Evolutionary conservation across 2,113 vertebrate species (phyloP).

Genomic region (Pardalotus punctatus): DNA sequence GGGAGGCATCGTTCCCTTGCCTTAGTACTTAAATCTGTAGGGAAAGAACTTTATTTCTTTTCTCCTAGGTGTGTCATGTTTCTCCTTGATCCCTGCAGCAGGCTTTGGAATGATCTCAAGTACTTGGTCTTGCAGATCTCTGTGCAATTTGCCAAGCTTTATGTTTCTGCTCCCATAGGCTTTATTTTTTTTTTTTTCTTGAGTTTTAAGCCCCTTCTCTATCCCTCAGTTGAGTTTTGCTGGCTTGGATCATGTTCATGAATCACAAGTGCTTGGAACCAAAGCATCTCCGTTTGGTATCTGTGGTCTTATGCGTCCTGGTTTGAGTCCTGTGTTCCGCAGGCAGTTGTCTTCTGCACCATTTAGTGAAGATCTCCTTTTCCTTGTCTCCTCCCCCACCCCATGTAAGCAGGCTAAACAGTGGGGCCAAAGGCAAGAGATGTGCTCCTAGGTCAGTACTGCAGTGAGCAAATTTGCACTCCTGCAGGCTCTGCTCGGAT

Average conservation of each 20-base stretch:
- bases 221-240: neutral
- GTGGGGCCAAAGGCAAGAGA: neutral
- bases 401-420: neutral
- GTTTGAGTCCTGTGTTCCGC: neutral
- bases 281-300: neutral
- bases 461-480: neutral
- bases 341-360: neutral
- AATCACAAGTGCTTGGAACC: neutral
- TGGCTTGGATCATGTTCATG: neutral
- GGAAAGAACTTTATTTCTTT: neutral
- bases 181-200: neutral
- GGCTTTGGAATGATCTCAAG: neutral
- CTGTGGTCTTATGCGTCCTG: neutral
- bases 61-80: neutral
- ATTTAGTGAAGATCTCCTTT: neutral
- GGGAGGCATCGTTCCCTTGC: slow-evolving; percentile 23
- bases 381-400: neutral
- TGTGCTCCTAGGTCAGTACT: neutral
- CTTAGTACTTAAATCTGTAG: neutral
- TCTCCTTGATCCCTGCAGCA: neutral
- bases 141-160: neutral
- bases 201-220: neutral
- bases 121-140: neutral
- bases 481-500: neutral
- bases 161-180: neutral